Evolutionary conservation across 1,140 invertebrate genomes (phyloP).

Genomic region (Magallana angulata): DNA sequence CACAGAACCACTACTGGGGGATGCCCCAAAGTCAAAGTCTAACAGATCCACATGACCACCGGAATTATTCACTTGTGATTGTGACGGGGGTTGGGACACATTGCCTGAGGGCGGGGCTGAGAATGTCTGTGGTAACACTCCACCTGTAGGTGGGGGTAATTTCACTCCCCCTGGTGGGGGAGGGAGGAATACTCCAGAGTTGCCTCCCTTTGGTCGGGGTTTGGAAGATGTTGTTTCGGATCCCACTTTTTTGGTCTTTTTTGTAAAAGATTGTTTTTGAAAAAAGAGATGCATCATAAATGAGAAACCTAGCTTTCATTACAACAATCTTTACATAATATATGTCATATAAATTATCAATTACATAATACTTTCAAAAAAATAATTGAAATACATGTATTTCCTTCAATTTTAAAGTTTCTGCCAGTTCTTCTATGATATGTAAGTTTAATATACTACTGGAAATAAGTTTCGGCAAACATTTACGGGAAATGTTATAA

Average conservation of each 20-base stretch:
- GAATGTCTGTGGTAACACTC: slow-evolving; percentile 82
- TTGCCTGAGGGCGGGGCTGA: slow-evolving; percentile 83
- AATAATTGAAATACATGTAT: no score
- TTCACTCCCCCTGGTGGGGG: slow-evolving; percentile 90
- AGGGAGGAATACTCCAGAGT: slow-evolving; percentile 82
- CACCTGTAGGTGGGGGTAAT: slow-evolving; percentile 84
- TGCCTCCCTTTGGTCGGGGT: slow-evolving; percentile 82
- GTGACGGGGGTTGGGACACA: slow-evolving; percentile 80
- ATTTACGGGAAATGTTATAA: no score
- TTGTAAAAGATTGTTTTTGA: background rate
- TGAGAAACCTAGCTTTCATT: slow-evolving; percentile 68
- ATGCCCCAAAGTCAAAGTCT: slow-evolving; percentile 60
- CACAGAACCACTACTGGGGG: slow-evolving; percentile 43
- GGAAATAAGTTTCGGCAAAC: no score
- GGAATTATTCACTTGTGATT: slow-evolving; percentile 66
- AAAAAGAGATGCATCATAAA: background rate
- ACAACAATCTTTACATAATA: no score
- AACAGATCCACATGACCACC: slow-evolving; percentile 69
- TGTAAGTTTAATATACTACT: no score
- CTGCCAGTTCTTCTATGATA: no score
- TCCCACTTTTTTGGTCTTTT: slow-evolving; percentile 13
- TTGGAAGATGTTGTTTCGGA: slow-evolving; percentile 67
- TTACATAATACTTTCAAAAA: no score
- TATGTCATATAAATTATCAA: no score
- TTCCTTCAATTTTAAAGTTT: no score